Conservation (phyloP, 2,888 invertebrate genomes). For the Odiellus spinosus region DNA sequence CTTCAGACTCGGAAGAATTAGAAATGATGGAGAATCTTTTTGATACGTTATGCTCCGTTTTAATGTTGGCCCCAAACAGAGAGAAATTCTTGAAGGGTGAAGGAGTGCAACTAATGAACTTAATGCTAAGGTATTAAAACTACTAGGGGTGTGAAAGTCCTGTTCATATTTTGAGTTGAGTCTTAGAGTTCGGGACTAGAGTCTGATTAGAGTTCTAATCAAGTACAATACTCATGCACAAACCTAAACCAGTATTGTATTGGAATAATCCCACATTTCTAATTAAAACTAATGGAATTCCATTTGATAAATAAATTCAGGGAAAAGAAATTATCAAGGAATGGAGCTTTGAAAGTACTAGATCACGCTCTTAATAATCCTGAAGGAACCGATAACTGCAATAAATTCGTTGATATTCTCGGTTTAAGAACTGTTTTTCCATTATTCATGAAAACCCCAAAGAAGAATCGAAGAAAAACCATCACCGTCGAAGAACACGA, state of each 20-base stretch:
- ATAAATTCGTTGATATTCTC: constrained; percentile 93
- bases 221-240: too few species aligned
- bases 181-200: too few species aligned
- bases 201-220: too few species aligned
- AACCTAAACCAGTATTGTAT: too few species aligned
- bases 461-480: constrained; percentile 47
- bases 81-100: constrained; percentile 88
- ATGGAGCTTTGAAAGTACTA: constrained; percentile 91
- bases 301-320: too few species aligned
- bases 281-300: too few species aligned
- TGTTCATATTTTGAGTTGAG: too few species aligned
- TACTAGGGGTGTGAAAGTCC: too few species aligned
- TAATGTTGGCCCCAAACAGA: constrained; percentile 73
- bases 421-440: constrained; percentile 94
- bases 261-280: too few species aligned
- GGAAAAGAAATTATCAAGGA: constrained; percentile 90
- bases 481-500: constrained; percentile 59
- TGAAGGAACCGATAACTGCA: constrained; percentile 78
- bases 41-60: constrained; percentile 80
- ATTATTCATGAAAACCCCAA: constrained; percentile 96
- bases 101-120: constrained; percentile 96
- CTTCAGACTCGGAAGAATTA: constrained; percentile 73
- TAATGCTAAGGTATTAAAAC: constrained; percentile 78
- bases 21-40: constrained; percentile 99
- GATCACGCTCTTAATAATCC: constrained; percentile 90